Base-by-base conservation (phyloP, 2,113 vertebrate genomes). In the Zosterops borbonicus region DNA sequence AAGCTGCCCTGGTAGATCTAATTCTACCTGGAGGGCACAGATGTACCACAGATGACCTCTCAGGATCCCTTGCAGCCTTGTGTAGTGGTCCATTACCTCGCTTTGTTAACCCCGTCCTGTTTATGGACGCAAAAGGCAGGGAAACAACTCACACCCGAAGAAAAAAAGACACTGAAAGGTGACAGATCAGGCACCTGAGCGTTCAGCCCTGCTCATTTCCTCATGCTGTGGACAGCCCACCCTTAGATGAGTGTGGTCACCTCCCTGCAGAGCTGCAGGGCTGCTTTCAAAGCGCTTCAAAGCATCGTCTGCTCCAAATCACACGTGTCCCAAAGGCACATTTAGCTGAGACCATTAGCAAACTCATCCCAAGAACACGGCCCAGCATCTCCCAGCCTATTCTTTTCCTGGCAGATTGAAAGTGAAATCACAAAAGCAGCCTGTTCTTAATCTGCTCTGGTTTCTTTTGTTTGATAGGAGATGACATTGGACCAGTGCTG, bases 301-400 rank as follows among this genome's bases (percentile, higher is more conserved):
- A 85, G 59, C 67, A 79, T 65, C 27, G 53, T 41, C 25, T 85
- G 82, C 90, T 76, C 84, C 70, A 87, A 49, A 90, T 76, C 88
- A 78, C 92, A 71, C 18, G 7, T 79, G 42, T 78, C 94, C 76
- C 67, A 73, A 52, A 74, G 94, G 90, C 90, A 94, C 88, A 83
- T 81, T 88, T 94, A 88, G 68, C 88, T 62, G 88, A 68, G 50
- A 74, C 35, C 67, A 50, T 79, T n/a, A 71, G 49, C 0, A 12
- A 37, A 29, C 69, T 55, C 25, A 19, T 87, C 58, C 33, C 53
- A 23, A 60, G 23, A 87, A 28, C 35, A 4, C 63, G 3, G 6
- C 49, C 31, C 41, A 37, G 31, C 37, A 28, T 59, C 60, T 78
- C 77, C 35, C 63, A n/a, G 33, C 2, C 2, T 50, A 20, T 80